Base-by-base conservation (phyloP, 2,797 vertebrate genomes). In the Channa striata region DNA sequence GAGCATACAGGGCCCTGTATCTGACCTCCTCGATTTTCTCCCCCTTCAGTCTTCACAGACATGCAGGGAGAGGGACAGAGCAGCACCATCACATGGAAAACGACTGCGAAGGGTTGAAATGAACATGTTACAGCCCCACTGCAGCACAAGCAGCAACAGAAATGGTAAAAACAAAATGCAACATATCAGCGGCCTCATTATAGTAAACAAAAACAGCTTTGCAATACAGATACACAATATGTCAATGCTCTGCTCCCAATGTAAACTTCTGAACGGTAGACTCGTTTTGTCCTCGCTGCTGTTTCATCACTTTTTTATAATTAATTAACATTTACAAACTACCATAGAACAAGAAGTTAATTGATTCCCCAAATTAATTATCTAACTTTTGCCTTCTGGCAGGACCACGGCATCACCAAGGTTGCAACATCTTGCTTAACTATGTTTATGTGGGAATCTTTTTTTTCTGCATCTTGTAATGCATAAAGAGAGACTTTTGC, bases 1-100 rank as follows among this genome's bases (percentile, higher is more conserved):
- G 88, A 91, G 87, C 89, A 89, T 91, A 80, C 81, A 80, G 68
- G 83, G 81, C 83, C 83, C 83, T 72, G 74, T 74, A 75, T 82
- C 83, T 88, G 91, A 93, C 90, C 89, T 85, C 82, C 43, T 43
- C 33, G 59, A 71, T 30, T 62, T 68, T 71, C 68, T 71, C 67
- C 53, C 75, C 71, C 59, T 60, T 81, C 81, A 68, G 77, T 74
- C 79, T 81, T 80, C 56, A 16, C 49, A 72, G 76, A 87, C 87
- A 83, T 78, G 77, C 63, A 68, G 52, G 61, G 60, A 85, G 75
- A 83, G 79, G 78, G 82, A 87, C 83, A 80, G 74, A 79, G 49
- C 54, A 72, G 78, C 78, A 72, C 19, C 72, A 62, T 13, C 8
- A 34, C 56, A 74, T 3, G 59, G 57, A 66, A 59, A 60, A 75